These are phyloP conservation scores for Hesperia comma DNA, from an alignment of 2,888 invertebrate genomes.

Conservation along the genomic window DNA sequence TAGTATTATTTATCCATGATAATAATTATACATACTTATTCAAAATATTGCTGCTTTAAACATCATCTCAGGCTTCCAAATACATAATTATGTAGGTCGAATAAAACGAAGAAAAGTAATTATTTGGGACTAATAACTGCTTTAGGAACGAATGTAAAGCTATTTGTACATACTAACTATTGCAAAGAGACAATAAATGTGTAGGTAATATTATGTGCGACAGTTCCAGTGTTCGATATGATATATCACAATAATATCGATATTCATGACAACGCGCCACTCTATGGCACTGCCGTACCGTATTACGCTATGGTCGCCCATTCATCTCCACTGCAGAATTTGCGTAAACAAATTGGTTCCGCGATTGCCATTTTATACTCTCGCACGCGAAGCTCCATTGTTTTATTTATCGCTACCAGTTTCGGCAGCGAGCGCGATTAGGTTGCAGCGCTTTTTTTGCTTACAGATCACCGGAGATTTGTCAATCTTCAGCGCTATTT, in stretches of 20 bases:
- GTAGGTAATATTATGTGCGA: slow-evolving; percentile 7
- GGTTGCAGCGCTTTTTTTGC: slow-evolving; percentile 79
- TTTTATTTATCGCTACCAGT: slow-evolving; percentile 83
- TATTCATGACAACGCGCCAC: slow-evolving; percentile 53
- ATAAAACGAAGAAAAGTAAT: too few relatives aligned
- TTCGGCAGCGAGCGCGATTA: slow-evolving; percentile 81
- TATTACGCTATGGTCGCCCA: slow-evolving; percentile 82
- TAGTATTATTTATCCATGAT: too few relatives aligned
- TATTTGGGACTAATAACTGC: too few relatives aligned
- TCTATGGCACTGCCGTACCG: slow-evolving; percentile 62
- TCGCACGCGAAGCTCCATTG: slow-evolving; percentile 80
- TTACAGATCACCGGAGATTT: slow-evolving; percentile 75
- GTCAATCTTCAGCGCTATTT: slow-evolving; percentile 68
- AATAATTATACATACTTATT: too few relatives aligned
- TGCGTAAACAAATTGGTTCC: slow-evolving; percentile 85
- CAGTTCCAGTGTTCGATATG: slow-evolving; percentile 24
- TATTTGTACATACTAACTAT: neutral
- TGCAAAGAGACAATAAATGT: slow-evolving; percentile 14
- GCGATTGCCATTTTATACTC: slow-evolving; percentile 84
- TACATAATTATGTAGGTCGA: too few relatives aligned
- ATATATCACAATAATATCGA: slow-evolving; percentile 36
- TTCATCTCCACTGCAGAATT: slow-evolving; percentile 83
- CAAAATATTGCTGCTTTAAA: too few relatives aligned
- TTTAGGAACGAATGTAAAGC: too few relatives aligned
- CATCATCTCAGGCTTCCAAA: too few relatives aligned